Evolutionary conservation across 2,888 invertebrate genomes (phyloP).

Genomic region (Acronicta alni): DNA sequence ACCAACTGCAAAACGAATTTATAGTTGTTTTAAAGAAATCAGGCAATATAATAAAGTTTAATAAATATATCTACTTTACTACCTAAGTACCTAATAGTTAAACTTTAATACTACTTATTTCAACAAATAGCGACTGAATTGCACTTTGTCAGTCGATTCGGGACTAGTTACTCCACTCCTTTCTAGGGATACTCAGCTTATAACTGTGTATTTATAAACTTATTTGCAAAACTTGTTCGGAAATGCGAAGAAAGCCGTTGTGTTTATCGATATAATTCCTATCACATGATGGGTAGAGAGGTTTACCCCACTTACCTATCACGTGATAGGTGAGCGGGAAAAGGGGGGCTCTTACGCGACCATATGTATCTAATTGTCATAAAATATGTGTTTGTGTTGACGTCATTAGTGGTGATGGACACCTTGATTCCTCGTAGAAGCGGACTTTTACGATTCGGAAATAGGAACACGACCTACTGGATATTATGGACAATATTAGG

Average conservation of each 20-base stretch:
- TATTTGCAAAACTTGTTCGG: constrained; percentile 29
- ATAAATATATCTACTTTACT: too few relatives aligned
- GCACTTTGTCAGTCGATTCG: constrained; percentile 7
- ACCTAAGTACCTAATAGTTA: too few relatives aligned
- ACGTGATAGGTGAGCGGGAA: not conserved
- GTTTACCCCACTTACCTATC: not conserved
- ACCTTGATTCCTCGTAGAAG: too few relatives aligned
- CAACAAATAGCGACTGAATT: not conserved
- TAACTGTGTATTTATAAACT: constrained; percentile 14
- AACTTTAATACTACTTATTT: not conserved
- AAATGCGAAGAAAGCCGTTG: constrained; percentile 33
- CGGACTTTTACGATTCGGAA: too few relatives aligned
- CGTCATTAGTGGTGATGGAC: too few relatives aligned
- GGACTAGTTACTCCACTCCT: constrained; percentile 12
- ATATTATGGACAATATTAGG: too few relatives aligned
- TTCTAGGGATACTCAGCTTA: constrained; percentile 9
- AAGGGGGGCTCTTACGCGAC: constrained; percentile 1
- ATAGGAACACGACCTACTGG: too few relatives aligned
- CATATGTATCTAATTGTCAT: constrained; percentile 6
- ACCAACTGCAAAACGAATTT: not conserved
- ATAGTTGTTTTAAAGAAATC: not conserved
- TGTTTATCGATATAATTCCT: constrained; percentile 28
- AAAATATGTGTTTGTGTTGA: too few relatives aligned
- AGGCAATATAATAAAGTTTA: too few relatives aligned
- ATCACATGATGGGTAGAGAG: constrained; percentile 23